phyloP scores from a whole-genome alignment of 2,888 invertebrate genomes.

The Boloria euphrosyne region DNA sequence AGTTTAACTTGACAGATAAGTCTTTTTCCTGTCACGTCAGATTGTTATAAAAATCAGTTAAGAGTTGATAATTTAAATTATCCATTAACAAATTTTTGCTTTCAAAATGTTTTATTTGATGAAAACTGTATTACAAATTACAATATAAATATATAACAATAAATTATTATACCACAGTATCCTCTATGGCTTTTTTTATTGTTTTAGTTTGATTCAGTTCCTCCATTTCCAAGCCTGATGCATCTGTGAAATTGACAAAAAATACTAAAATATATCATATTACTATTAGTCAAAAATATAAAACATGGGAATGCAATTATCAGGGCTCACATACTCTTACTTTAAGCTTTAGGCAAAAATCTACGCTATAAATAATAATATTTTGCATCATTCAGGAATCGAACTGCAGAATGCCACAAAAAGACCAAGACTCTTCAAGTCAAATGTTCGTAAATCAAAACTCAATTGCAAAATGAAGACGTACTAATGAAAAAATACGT shows the following conservation, averaged over 20 bases:
- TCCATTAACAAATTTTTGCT: background rate
- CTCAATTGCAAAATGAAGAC: no score
- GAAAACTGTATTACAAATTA: slow-evolving; percentile 9
- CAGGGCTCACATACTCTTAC: no score
- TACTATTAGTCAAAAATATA: background rate
- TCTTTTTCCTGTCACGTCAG: no score
- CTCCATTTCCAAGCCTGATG: slow-evolving; percentile 55
- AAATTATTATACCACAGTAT: slow-evolving; percentile 46
- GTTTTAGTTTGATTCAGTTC: slow-evolving; percentile 38
- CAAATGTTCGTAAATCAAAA: no score
- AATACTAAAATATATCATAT: background rate
- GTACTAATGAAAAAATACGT: no score
- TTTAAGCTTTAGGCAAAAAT: no score
- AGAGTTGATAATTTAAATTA: background rate
- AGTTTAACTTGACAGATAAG: no score
- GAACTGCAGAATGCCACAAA: background rate
- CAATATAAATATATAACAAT: background rate
- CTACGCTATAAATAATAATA: no score
- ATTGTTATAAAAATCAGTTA: no score
- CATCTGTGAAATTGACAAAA: slow-evolving; percentile 52
- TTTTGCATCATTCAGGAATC: no score
- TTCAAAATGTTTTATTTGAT: slow-evolving; percentile 5
- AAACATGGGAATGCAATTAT: no score
- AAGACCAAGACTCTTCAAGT: no score
- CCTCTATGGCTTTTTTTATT: slow-evolving; percentile 44